Conservation (phyloP, 2,797 vertebrate genomes). For the Labroides dimidiatus region DNA sequence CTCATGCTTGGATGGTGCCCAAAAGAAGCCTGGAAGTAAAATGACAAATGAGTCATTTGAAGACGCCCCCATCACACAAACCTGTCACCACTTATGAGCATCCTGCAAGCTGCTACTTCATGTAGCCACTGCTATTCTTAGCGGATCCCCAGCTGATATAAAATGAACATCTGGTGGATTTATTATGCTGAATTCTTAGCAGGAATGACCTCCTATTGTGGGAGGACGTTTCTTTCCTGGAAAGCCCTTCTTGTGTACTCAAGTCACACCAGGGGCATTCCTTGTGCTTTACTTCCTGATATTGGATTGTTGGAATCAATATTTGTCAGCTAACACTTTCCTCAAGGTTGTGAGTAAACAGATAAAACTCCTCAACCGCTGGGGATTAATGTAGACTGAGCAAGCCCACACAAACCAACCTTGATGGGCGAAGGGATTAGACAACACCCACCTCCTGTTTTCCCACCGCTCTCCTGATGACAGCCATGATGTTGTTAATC, state of each 20-base stretch:
- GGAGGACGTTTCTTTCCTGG: background rate
- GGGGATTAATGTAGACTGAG: slow-evolving; percentile 61
- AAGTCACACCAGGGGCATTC: slow-evolving; percentile 24
- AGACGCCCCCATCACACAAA: slow-evolving; percentile 76
- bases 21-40: slow-evolving; percentile 78
- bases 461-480: slow-evolving; percentile 52
- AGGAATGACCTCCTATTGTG: slow-evolving; percentile 17
- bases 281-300: slow-evolving; percentile 25
- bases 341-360: slow-evolving; percentile 54
- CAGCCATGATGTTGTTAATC: slow-evolving; percentile 50
- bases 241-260: slow-evolving; percentile 16
- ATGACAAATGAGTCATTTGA: slow-evolving; percentile 82
- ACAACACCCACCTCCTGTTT: slow-evolving; percentile 54
- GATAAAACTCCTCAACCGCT: slow-evolving; percentile 43
- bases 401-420: slow-evolving; percentile 64
- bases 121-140: slow-evolving; percentile 58
- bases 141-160: slow-evolving; percentile 30
- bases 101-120: slow-evolving; percentile 64
- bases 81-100: slow-evolving; percentile 78
- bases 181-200: slow-evolving; percentile 29
- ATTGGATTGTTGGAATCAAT: slow-evolving; percentile 47
- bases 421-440: slow-evolving; percentile 66
- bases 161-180: slow-evolving; percentile 59
- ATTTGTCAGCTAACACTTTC: slow-evolving; percentile 38
- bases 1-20: slow-evolving; percentile 70